phyloP scores from a whole-genome alignment of 2,888 invertebrate genomes.

The Apotomis capreana region DNA sequence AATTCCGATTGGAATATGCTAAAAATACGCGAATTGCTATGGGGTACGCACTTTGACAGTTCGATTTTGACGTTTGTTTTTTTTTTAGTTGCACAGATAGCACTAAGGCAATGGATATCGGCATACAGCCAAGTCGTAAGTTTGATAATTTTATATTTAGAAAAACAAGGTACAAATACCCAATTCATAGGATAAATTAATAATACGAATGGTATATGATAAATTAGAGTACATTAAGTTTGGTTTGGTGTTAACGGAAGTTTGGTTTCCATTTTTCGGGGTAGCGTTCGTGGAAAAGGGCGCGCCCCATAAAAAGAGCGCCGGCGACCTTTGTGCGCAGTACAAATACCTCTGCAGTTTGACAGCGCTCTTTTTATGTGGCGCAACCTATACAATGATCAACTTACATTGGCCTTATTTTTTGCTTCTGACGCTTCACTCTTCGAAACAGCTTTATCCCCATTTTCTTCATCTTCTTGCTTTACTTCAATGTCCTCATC shows the following conservation, averaged over 20 bases:
- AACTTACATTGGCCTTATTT: constrained; percentile 4
- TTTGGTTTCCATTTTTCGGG: no score
- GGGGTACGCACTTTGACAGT: constrained; percentile 16
- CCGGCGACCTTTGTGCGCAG: no score
- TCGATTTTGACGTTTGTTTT: constrained; percentile 14
- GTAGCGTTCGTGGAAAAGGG: no score
- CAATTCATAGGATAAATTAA: no score
- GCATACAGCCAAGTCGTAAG: constrained; percentile 5
- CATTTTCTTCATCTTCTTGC: background rate
- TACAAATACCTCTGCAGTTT: no score
- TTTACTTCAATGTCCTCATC: background rate
- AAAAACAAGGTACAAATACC: no score
- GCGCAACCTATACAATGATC: no score
- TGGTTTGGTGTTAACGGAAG: no score
- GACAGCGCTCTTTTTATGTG: no score
- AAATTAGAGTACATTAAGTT: no score
- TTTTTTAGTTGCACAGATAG: constrained; percentile 12
- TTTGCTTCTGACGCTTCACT: constrained; percentile 12
- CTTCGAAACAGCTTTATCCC: background rate
- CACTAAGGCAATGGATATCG: background rate
- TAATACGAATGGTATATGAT: no score
- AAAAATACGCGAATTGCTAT: constrained; percentile 8
- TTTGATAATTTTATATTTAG: background rate
- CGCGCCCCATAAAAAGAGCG: no score
- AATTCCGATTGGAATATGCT: background rate